Base-by-base conservation (phyloP, 2,888 invertebrate species). In the Leptinotarsa haldemani region DNA sequence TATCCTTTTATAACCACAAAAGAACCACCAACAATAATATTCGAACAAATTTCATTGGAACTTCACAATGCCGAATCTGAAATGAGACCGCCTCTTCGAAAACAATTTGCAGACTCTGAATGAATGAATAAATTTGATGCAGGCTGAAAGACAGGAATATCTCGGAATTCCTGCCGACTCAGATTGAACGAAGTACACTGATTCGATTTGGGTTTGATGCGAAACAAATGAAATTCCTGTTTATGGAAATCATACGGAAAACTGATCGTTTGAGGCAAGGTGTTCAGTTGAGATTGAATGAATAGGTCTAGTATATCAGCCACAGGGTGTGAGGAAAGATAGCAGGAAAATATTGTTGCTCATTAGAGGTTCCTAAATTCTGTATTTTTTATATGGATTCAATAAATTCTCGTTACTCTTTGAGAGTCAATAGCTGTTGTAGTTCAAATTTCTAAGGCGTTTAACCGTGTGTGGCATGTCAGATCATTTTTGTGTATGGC, bases 41-140 rank as follows among this genome's bases (percentile, higher is more conserved):
- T 18, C 12, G 18, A 12, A 52, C 12, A 52, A 18, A 52, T 52
- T 52, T 52, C 5, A 18, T 52, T 18, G n/a, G 52, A 52, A 52
- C 52, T 18, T 52, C 3, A 52, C 2, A 52, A 52, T 52, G 52
- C 7, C 7, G 16, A n/a, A 7, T 15, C 7, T 52, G 12, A 18
- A 52, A 52, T 52, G 52, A 18, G 18, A 52, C 18, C 52, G 52
- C 52, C 18, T 52, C 18, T n/a, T 18, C 5, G 52, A 52, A 18
- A 52, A 18, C 52, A 18, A 18, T 52, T 52, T 18, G 18, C 52
- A 3, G 52, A 18, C 52, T 52, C n/a, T 52, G 52, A 52, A 52
- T 52, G 52, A 52, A 52, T 52, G 52, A 52, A 52, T 52, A 52
- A 52, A 52, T 52, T 52, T 52, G 52, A n/a, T 52, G n/a, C 52